Percentiles rank a stretch among this genome's conserved stretches.
These are phyloP conservation scores for Lagria hirta DNA, from an alignment of 2,888 invertebrate species.

Conservation along the genomic window DNA sequence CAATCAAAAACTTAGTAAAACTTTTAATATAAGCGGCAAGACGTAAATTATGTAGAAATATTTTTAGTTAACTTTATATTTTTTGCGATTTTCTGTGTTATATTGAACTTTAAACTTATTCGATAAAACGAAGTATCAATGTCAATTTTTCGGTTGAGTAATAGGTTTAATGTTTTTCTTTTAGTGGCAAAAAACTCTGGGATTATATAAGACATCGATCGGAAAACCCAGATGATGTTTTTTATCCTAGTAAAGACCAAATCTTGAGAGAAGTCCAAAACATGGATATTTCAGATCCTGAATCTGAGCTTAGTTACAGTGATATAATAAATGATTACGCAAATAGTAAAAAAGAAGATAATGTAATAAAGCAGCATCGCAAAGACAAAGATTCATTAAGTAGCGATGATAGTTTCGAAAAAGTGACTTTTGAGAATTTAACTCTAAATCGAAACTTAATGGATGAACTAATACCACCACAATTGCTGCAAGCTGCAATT, in stretches of 20 bases:
- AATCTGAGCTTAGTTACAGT: conserved; percentile 51
- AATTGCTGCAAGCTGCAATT: too few relatives aligned
- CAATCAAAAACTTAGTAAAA: too few relatives aligned
- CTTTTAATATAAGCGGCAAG: too few relatives aligned
- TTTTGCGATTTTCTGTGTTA: background rate
- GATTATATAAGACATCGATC: conserved; percentile 48
- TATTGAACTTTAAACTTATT: too few relatives aligned
- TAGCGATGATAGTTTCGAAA: conserved; percentile 37
- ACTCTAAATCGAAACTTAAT: conserved; percentile 27
- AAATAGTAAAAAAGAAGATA: conserved; percentile 29
- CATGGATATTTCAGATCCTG: conserved; percentile 40
- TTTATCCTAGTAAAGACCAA: conserved; percentile 28
- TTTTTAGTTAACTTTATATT: conserved; percentile 1
- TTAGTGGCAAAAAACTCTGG: conserved; percentile 52
- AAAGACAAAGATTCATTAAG: conserved; percentile 13
- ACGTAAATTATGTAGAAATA: too few relatives aligned
- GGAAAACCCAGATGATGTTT: conserved; percentile 16
- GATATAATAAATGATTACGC: conserved; percentile 52
- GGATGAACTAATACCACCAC: conserved; percentile 29
- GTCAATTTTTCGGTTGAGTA: background rate
- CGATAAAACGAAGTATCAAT: background rate
- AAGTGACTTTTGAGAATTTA: conserved; percentile 29
- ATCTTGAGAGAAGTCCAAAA: conserved; percentile 34
- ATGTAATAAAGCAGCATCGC: conserved; percentile 9
- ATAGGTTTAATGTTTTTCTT: conserved; percentile 31